Conservation (phyloP, 2,888 invertebrate species). For the Acleris laterana region DNA sequence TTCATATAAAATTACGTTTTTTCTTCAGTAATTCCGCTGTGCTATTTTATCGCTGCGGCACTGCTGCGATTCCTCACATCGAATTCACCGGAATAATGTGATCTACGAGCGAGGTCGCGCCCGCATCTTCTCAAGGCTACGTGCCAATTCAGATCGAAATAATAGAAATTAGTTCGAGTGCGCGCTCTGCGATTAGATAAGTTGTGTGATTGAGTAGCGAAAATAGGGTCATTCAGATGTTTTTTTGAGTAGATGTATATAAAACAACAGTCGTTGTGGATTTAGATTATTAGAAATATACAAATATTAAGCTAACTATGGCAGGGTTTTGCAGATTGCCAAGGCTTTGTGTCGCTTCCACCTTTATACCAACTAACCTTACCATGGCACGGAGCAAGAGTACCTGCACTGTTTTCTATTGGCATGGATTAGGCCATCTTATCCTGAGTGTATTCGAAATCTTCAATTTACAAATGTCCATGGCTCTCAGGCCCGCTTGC, state of each 20-base stretch:
- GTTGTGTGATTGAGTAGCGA: not conserved
- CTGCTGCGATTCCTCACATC: conserved; percentile 25
- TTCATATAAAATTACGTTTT: not conserved
- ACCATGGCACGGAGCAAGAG: no score
- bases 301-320: no score
- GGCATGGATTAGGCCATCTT: no score
- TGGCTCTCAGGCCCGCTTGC: no score
- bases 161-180: conserved; percentile 26
- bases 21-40: not conserved
- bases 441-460: no score
- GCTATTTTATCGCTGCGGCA: not conserved
- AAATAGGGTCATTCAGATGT: conserved; percentile 2
- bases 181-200: conserved; percentile 1
- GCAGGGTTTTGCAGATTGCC: no score
- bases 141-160: conserved; percentile 37
- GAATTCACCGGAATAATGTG: conserved; percentile 43
- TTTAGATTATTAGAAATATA: no score
- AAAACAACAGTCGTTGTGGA: not conserved
- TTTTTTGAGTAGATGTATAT: not conserved
- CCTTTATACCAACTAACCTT: no score
- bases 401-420: no score
- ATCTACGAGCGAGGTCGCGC: conserved; percentile 48
- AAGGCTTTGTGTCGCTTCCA: no score
- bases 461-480: no score
- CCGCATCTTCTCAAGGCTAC: conserved; percentile 47